phyloP scores from a whole-genome alignment of 2,113 vertebrate genomes.

The Oxygymnocypris stewartii region DNA sequence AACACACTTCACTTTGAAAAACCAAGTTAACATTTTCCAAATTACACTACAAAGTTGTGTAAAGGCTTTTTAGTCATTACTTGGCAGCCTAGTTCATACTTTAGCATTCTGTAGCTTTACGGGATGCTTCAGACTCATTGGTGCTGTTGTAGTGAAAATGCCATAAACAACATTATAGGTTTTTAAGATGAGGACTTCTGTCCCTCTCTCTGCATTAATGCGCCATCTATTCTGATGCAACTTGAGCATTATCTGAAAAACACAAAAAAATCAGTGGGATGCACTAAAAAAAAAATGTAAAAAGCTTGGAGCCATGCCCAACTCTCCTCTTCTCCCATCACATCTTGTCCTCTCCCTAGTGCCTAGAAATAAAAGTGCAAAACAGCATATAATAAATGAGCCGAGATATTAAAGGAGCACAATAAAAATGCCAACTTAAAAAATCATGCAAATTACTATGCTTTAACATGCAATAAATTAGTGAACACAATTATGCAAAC shows the following conservation, averaged over 20 bases:
- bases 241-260: neutral
- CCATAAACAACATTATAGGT: conserved; percentile 31
- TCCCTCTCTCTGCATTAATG: conserved; percentile 9
- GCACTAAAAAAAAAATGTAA: neutral
- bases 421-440: conserved; percentile 41
- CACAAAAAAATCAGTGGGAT: neutral
- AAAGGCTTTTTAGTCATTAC: conserved; percentile 14
- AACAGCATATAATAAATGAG: conserved; percentile 44
- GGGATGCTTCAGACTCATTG: neutral
- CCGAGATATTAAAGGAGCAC: neutral
- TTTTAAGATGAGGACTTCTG: conserved; percentile 13
- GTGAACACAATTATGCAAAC: conserved; percentile 34
- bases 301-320: neutral
- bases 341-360: neutral
- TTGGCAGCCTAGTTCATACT: conserved; percentile 24
- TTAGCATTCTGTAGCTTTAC: conserved; percentile 1
- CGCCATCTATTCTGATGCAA: conserved; percentile 14
- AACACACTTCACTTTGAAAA: conserved; percentile 1
- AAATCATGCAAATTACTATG: conserved; percentile 52
- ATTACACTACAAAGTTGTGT: neutral
- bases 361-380: neutral
- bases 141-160: conserved; percentile 1
- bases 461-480: conserved; percentile 49
- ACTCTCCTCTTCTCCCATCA: neutral
- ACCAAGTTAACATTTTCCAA: neutral